A percentile compares a stretch with the other conserved stretches of the same genome.
Evolutionary conservation across 2,797 vertebrate species (phyloP).

Genomic region (Prionace glauca): DNA sequence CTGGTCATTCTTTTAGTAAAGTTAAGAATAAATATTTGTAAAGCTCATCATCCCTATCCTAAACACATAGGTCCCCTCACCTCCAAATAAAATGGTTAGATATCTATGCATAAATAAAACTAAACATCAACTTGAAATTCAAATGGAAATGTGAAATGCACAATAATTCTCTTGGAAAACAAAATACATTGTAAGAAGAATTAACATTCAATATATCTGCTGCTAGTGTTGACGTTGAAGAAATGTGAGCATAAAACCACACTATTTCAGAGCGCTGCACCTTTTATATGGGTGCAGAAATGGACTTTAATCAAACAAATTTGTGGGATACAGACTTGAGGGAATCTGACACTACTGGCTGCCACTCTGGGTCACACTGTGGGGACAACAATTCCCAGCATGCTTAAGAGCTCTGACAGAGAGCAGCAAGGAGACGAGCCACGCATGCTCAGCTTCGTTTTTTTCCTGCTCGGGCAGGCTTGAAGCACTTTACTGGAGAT

Average conservation of each 20-base stretch:
- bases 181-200: background rate
- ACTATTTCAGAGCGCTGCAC: background rate
- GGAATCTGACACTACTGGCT: too few species aligned
- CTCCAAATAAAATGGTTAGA: background rate
- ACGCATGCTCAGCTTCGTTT: too few species aligned
- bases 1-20: too few species aligned
- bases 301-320: background rate
- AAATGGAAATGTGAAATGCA: background rate
- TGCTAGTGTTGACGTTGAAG: background rate
- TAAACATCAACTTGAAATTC: background rate
- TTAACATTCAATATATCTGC: background rate
- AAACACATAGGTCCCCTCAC: background rate
- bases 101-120: background rate
- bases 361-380: too few species aligned
- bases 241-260: background rate
- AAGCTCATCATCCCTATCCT: background rate
- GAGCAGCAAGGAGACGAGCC: too few species aligned
- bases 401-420: too few species aligned
- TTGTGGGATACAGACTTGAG: background rate
- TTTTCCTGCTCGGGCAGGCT: too few species aligned
- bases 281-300: background rate
- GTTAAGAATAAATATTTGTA: background rate
- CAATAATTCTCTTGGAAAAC: background rate
- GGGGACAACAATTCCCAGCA: too few species aligned
- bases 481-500: too few species aligned